Evolutionary conservation across 2,797 vertebrate genomes (phyloP).

Genomic region (Microhierax caerulescens): DNA sequence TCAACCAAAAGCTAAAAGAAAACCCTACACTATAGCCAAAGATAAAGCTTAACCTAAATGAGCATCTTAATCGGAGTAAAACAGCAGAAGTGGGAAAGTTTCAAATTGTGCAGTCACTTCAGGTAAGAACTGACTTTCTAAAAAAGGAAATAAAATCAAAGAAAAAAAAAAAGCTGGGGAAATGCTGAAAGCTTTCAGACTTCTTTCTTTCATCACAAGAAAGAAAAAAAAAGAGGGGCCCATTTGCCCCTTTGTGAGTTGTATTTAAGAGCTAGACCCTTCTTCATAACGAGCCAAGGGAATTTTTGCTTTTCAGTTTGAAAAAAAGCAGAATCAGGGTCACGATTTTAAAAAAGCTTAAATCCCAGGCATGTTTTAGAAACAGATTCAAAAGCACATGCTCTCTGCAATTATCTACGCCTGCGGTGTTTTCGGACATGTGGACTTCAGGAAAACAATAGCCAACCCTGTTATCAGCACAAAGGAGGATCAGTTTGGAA

Average conservation of each 20-base stretch:
- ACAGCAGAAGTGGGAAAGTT: neutral
- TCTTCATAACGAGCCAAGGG: constrained; percentile 4
- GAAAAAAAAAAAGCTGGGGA: neutral
- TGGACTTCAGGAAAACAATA: constrained; percentile 63
- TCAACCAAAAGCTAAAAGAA: neutral
- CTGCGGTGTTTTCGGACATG: constrained; percentile 48
- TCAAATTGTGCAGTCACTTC: neutral
- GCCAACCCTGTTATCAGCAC: constrained; percentile 56
- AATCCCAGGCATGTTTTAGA: constrained; percentile 44
- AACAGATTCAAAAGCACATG: constrained; percentile 57
- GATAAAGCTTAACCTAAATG: neutral
- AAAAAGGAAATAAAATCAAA: constrained; percentile 3
- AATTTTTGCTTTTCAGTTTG: constrained; percentile 14
- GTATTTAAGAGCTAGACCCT: neutral
- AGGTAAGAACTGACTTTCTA: neutral
- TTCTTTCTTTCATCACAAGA: constrained; percentile 1
- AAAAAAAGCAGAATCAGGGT: constrained; percentile 37
- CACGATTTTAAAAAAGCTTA: constrained; percentile 47
- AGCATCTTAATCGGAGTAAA: neutral
- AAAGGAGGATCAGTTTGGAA: constrained; percentile 68
- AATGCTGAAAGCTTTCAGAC: neutral
- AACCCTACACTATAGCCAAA: neutral
- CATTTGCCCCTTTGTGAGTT: neutral
- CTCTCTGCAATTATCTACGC: constrained; percentile 39
- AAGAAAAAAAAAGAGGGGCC: neutral